Evolutionary conservation across 2,797 vertebrate genomes (phyloP).

Genomic region (Loriculus beryllinus): DNA sequence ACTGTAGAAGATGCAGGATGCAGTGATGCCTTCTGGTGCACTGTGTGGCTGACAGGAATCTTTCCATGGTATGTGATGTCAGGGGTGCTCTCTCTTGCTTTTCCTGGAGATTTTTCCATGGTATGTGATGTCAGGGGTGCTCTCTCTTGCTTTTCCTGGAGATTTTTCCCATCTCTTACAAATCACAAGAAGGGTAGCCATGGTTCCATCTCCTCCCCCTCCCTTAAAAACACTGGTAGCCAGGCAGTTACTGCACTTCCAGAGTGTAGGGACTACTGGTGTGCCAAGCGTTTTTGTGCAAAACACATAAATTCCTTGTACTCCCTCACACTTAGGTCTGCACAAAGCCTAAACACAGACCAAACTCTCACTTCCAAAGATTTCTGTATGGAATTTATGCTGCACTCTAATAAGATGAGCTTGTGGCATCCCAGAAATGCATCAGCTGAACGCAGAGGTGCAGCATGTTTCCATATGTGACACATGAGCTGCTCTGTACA

Average conservation of each 20-base stretch:
- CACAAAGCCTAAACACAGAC: background rate
- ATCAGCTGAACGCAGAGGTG: background rate
- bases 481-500: background rate
- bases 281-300: background rate
- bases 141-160: background rate
- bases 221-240: background rate
- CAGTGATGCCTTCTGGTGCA: background rate
- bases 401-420: background rate
- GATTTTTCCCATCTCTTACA: background rate
- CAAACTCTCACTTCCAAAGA: background rate
- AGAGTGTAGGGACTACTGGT: background rate
- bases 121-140: rapidly evolving
- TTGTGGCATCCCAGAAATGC: background rate
- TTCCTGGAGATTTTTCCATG: background rate
- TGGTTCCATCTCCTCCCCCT: rapidly evolving
- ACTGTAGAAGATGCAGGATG: background rate
- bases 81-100: background rate
- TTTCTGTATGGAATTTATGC: background rate
- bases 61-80: rapidly evolving
- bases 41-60: background rate
- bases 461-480: background rate
- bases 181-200: background rate
- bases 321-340: background rate
- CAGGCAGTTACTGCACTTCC: background rate
- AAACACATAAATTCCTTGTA: background rate